Evolutionary conservation across 1,140 invertebrate genomes (phyloP).

Genomic region (Lordiphosa mommai): DNA sequence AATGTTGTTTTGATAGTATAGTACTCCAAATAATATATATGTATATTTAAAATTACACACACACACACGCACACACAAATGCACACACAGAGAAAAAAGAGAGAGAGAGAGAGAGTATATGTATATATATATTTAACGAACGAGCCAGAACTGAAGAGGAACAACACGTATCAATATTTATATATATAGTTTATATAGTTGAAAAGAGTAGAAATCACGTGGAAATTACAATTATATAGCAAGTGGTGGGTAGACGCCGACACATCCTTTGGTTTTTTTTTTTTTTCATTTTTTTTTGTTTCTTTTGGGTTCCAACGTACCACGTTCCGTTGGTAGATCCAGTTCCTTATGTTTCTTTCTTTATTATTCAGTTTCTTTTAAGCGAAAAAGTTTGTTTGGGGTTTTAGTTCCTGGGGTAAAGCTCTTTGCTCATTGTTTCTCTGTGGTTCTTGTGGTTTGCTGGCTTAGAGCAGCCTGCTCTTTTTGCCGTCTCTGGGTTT

Average conservation of each 20-base stretch:
- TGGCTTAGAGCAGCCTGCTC: slow-evolving; percentile 76
- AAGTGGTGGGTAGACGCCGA: slow-evolving; percentile 36
- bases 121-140: slow-evolving; percentile 55
- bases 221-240: slow-evolving; percentile 62
- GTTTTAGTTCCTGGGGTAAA: slow-evolving; percentile 1
- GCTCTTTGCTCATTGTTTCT: slow-evolving; percentile 4
- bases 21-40: slow-evolving; percentile 18
- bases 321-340: slow-evolving; percentile 16
- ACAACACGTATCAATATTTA: slow-evolving; percentile 66
- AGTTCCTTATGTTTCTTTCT: not conserved
- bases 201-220: slow-evolving; percentile 52
- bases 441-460: slow-evolving; percentile 17
- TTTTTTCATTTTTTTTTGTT: not conserved
- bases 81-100: slow-evolving; percentile 29
- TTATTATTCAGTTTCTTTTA: not conserved
- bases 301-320: slow-evolving; percentile 26
- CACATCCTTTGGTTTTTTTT: slow-evolving; percentile 4
- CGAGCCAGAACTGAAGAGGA: slow-evolving; percentile 63
- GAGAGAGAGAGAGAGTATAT: slow-evolving; percentile 25
- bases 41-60: slow-evolving; percentile 32
- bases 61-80: slow-evolving; percentile 35
- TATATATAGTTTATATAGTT: slow-evolving; percentile 31
- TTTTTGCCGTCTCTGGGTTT: slow-evolving; percentile 79
- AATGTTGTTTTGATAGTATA: slow-evolving; percentile 25
- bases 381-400: not conserved